Conservation (phyloP, 2,113 vertebrate species). For the Ascaphus truei region DNA sequence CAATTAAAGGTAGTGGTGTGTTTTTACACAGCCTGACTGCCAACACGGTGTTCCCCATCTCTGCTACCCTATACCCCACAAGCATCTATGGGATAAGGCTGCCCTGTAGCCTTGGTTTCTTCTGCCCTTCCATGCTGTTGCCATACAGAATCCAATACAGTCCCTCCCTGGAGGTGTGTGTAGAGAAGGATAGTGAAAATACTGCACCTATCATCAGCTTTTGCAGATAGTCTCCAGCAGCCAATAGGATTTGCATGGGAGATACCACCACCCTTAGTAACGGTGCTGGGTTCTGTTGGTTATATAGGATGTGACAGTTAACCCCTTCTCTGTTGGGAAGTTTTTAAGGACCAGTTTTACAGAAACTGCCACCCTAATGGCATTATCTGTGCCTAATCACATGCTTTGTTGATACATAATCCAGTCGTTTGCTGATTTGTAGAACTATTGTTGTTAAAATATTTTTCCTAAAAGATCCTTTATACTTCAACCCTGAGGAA, state of each 20-base stretch:
- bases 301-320: conserved; percentile 23
- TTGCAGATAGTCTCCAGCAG: not conserved
- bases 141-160: conserved; percentile 51
- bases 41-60: not conserved
- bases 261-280: conserved; percentile 18
- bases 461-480: too few relatives aligned
- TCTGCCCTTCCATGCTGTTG: conserved; percentile 47
- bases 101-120: conserved; percentile 21
- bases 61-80: not conserved
- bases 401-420: too few relatives aligned
- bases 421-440: too few relatives aligned
- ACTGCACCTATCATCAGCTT: not conserved
- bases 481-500: too few relatives aligned
- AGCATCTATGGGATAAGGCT: not conserved
- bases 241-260: not conserved
- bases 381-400: too few relatives aligned
- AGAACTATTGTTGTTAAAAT: too few relatives aligned
- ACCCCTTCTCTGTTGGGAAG: not conserved
- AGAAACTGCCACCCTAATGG: too few relatives aligned
- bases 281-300: not conserved
- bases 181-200: conserved; percentile 21
- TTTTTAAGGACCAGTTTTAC: not conserved
- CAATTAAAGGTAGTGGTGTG: not conserved
- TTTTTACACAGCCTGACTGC: conserved; percentile 17
- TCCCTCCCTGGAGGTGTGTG: conserved; percentile 48